Conservation (phyloP, 2,888 invertebrate genomes). For the Ophioninae sp. region DNA sequence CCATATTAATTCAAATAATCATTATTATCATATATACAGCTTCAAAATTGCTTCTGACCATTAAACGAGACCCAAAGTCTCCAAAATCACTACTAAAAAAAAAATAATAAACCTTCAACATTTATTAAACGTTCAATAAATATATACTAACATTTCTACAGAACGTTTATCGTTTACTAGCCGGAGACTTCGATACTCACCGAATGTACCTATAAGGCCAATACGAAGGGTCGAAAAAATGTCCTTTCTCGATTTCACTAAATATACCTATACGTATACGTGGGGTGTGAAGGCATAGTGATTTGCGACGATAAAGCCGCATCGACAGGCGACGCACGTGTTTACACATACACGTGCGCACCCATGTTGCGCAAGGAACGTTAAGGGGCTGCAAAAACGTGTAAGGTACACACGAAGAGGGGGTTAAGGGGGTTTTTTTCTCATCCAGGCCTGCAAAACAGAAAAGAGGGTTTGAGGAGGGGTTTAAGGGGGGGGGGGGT, state of each 20-base stretch:
- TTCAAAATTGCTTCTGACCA: background rate
- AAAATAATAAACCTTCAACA: no score
- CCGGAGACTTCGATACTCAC: background rate
- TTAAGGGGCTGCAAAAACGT: constrained; percentile 48
- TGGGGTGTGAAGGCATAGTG: constrained; percentile 66
- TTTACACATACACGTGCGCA: constrained; percentile 63
- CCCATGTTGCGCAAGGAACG: constrained; percentile 51
- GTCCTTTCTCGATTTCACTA: background rate
- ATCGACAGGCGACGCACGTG: constrained; percentile 79
- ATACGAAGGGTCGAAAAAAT: background rate
- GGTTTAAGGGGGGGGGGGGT: no score
- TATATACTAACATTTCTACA: no score
- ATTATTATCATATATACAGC: no score
- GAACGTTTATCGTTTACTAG: no score
- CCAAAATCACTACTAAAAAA: background rate
- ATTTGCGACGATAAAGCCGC: constrained; percentile 78
- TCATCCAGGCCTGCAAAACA: constrained; percentile 56
- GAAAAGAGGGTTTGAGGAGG: background rate
- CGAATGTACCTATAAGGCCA: background rate
- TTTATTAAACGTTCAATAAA: no score
- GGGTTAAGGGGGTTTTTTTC: constrained; percentile 48
- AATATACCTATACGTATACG: constrained; percentile 12
- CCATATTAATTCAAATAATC: no score
- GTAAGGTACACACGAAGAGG: constrained; percentile 14
- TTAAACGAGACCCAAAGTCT: background rate